Evolutionary conservation across 1,140 invertebrate species (phyloP).

Genomic region (Drosophila repletoides): DNA sequence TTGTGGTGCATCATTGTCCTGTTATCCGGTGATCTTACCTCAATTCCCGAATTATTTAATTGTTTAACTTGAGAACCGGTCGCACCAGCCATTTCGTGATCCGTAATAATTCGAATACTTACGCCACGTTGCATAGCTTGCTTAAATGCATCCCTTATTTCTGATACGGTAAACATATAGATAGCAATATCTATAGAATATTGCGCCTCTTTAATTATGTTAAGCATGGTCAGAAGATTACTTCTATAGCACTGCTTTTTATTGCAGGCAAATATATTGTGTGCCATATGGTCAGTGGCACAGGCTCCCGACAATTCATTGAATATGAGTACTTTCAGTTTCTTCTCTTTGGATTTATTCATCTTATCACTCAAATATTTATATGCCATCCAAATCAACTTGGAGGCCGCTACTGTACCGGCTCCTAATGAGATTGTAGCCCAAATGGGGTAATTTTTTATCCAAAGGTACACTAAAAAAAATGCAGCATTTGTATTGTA

Average conservation of each 20-base stretch:
- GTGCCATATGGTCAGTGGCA: neutral
- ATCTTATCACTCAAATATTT: neutral
- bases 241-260: conserved; percentile 60
- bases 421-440: neutral
- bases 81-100: conserved; percentile 53
- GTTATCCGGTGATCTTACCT: conserved; percentile 40
- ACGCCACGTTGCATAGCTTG: conserved; percentile 52
- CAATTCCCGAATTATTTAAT: conserved; percentile 8
- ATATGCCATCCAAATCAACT: neutral
- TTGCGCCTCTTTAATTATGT: conserved; percentile 51
- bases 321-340: conserved; percentile 45
- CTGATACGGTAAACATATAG: conserved; percentile 51
- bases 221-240: neutral
- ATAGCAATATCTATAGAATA: conserved; percentile 67
- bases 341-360: neutral
- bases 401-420: neutral
- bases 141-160: conserved; percentile 23
- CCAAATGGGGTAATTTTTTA: neutral
- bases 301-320: conserved; percentile 33
- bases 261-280: neutral
- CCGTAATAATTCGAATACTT: conserved; percentile 53
- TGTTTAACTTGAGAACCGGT: conserved; percentile 30
- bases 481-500: neutral
- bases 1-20: conserved; percentile 73
- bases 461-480: conserved; percentile 2